Conservation (phyloP, 2,888 invertebrate genomes). For the Cataglyphis albicans region DNA sequence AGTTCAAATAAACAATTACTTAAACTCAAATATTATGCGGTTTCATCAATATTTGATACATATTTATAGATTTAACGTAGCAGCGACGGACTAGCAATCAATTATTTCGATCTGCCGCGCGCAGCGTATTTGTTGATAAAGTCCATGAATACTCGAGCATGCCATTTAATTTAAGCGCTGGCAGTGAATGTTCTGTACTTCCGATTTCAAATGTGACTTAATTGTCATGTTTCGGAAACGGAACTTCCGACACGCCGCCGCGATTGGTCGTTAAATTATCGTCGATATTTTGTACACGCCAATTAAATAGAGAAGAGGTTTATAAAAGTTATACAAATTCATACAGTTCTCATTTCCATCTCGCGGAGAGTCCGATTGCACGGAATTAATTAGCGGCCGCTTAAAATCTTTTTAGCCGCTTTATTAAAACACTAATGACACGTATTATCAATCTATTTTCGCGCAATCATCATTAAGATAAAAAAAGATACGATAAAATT, state of each 20-base stretch:
- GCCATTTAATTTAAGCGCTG: conserved; percentile 48
- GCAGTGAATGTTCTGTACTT: conserved; percentile 37
- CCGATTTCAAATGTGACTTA: conserved; percentile 46
- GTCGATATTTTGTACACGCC: conserved; percentile 33
- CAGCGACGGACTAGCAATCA: conserved; percentile 31
- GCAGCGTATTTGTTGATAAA: conserved; percentile 50
- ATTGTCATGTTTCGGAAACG: conserved; percentile 54
- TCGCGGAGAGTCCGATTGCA: conserved; percentile 18
- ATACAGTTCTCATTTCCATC: conserved; percentile 35
- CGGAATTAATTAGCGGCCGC: conserved; percentile 29
- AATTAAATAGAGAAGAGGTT: conserved; percentile 46
- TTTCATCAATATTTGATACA: conserved; percentile 49
- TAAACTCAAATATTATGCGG: conserved; percentile 37
- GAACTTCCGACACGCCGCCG: conserved; percentile 31
- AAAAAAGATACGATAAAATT: conserved; percentile 26
- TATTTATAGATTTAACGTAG: conserved; percentile 50
- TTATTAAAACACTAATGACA: conserved; percentile 38
- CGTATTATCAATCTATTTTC: conserved; percentile 37
- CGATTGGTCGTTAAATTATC: conserved; percentile 17
- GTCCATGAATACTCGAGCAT: conserved; percentile 49
- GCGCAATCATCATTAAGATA: background rate
- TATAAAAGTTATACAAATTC: conserved; percentile 45
- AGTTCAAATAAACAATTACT: conserved; percentile 23
- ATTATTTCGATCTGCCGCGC: conserved; percentile 46
- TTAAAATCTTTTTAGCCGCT: conserved; percentile 38